These are phyloP conservation scores for Pyralis farinalis DNA, from an alignment of 2,888 invertebrate species.

Conservation along the genomic window DNA sequence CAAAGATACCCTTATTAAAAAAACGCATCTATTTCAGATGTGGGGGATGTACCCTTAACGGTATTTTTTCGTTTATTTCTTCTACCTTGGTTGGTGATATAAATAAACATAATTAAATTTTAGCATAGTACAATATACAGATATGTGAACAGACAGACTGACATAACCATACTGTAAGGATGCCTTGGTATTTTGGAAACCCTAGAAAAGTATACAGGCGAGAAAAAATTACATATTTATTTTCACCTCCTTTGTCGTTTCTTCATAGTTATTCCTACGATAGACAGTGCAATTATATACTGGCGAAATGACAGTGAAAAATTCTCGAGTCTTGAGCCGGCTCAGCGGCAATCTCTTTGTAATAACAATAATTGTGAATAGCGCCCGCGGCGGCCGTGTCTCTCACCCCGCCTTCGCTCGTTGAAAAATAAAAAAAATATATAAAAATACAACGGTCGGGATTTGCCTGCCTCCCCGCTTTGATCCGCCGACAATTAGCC, in stretches of 20 bases:
- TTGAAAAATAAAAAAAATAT: conserved; percentile 47
- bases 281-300: conserved; percentile 44
- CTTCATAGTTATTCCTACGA: conserved; percentile 8
- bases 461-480: conserved; percentile 60
- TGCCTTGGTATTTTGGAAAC: too few relatives aligned
- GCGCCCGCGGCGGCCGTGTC: conserved; percentile 50
- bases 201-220: too few relatives aligned
- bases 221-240: too few relatives aligned
- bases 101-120: too few relatives aligned
- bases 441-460: conserved; percentile 52
- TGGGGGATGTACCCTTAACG: too few relatives aligned
- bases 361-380: conserved; percentile 78
- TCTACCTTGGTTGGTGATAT: too few relatives aligned
- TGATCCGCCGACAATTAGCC: conserved; percentile 75
- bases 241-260: neutral
- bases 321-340: conserved; percentile 59
- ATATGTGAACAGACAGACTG: too few relatives aligned
- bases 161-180: too few relatives aligned
- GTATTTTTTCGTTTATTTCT: too few relatives aligned
- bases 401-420: conserved; percentile 34
- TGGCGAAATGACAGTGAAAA: conserved; percentile 57
- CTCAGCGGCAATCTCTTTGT: conserved; percentile 73
- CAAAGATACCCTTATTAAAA: too few relatives aligned
- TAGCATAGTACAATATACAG: too few relatives aligned
- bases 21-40: too few relatives aligned